Percentiles rank a stretch among this genome's conserved stretches.
These are phyloP conservation scores for Bradypodion pumilum DNA, from an alignment of 2,797 vertebrate species.

Conservation along the genomic window DNA sequence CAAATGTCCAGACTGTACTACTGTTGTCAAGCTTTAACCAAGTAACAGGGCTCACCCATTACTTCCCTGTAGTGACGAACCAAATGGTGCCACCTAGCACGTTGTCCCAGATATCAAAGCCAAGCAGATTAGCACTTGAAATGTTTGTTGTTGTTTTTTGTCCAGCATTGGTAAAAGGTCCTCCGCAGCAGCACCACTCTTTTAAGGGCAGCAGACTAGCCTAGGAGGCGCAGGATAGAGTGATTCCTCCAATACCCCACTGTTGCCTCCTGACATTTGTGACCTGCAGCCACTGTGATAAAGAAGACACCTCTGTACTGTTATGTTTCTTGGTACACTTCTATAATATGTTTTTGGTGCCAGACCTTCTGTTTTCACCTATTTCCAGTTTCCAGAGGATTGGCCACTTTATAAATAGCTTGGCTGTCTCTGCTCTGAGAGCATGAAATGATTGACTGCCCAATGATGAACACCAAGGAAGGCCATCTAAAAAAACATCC, in stretches of 20 bases:
- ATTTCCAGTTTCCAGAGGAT: not conserved
- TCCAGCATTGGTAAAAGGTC: not conserved
- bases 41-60: not conserved
- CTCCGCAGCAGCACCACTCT: not conserved
- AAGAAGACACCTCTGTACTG: not conserved
- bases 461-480: not conserved
- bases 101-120: not conserved
- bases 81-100: not conserved
- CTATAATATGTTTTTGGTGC: not conserved
- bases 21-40: not conserved
- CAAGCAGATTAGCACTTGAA: not conserved
- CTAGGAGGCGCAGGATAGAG: too few relatives aligned
- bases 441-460: not conserved
- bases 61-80: not conserved
- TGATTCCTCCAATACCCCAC: too few relatives aligned
- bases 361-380: not conserved
- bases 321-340: not conserved
- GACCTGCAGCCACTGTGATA: not conserved
- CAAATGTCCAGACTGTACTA: not conserved
- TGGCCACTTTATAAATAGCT: not conserved
- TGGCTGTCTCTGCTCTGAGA: not conserved
- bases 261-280: not conserved
- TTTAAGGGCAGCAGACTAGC: not conserved
- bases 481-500: not conserved
- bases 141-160: too few relatives aligned